Percentiles rank a stretch among this genome's conserved stretches.
phyloP scores from a whole-genome alignment of 23 tunicate genomes.

The Corella eumyota region DNA sequence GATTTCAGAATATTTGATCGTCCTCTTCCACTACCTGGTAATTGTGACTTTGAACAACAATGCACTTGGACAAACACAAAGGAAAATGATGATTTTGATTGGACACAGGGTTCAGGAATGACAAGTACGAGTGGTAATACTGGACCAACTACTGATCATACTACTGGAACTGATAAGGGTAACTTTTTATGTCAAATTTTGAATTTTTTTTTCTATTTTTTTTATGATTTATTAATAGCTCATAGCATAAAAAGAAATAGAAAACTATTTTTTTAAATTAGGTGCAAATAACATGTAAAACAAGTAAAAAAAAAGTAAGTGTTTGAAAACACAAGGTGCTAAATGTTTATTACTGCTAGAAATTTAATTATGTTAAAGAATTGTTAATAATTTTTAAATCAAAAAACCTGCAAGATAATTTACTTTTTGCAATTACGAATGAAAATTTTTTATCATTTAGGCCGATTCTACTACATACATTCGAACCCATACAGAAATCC shows the following conservation, averaged over 20 bases:
- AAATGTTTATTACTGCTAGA: too few species aligned
- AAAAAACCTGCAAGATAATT: too few species aligned
- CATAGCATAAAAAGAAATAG: too few species aligned
- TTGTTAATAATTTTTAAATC: too few species aligned
- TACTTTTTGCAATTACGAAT: too few species aligned
- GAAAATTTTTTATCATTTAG: too few species aligned
- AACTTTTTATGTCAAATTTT: neutral
- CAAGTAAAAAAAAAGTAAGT: too few species aligned
- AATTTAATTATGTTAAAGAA: too few species aligned
- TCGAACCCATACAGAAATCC: constrained; percentile 6
- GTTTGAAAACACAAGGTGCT: too few species aligned
- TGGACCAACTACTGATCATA: constrained; percentile 60
- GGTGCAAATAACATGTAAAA: too few species aligned
- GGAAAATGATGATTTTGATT: constrained; percentile 21
- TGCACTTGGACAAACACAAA: constrained; percentile 60
- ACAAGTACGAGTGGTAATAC: constrained; percentile 7
- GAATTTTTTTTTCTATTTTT: neutral
- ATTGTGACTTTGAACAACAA: constrained; percentile 38
- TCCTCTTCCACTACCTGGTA: constrained; percentile 38
- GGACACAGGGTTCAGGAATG: constrained; percentile 40
- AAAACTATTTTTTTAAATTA: too few species aligned
- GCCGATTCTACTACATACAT: constrained; percentile 26
- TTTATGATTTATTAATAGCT: constrained; percentile 12
- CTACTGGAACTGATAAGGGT: constrained; percentile 25
- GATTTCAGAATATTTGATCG: constrained; percentile 33